Conservation (phyloP, 2,113 vertebrate species). For the Notiomystis cincta region DNA sequence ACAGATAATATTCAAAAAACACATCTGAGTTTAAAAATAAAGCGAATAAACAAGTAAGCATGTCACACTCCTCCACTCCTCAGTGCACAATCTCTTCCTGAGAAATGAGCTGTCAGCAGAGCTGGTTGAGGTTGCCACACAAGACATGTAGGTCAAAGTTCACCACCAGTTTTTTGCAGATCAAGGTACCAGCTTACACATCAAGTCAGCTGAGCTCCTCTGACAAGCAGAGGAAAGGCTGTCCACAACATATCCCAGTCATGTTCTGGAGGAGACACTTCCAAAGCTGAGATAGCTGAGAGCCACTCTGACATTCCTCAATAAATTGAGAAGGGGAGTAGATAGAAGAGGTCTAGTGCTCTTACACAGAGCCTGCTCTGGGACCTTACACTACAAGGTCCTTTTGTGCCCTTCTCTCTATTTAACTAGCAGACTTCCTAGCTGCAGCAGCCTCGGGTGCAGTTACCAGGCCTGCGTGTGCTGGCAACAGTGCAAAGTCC, state of each 20-base stretch:
- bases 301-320: neutral
- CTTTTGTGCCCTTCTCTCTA: neutral
- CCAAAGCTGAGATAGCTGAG: neutral
- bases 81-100: neutral
- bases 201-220: neutral
- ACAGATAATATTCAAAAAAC: neutral
- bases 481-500: neutral
- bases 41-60: neutral
- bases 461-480: no score
- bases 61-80: neutral
- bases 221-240: neutral
- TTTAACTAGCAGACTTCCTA: neutral
- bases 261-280: neutral
- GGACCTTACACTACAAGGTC: neutral
- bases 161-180: neutral
- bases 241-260: neutral
- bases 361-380: neutral
- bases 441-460: neutral
- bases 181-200: neutral
- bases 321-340: neutral
- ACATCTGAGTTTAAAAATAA: slow-evolving; percentile 15
- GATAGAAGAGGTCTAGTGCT: neutral
- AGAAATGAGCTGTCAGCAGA: neutral
- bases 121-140: neutral
- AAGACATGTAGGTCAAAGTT: neutral